phyloP scores from a whole-genome alignment of 2,113 vertebrate species.

The Sminthopsis crassicaudata region DNA sequence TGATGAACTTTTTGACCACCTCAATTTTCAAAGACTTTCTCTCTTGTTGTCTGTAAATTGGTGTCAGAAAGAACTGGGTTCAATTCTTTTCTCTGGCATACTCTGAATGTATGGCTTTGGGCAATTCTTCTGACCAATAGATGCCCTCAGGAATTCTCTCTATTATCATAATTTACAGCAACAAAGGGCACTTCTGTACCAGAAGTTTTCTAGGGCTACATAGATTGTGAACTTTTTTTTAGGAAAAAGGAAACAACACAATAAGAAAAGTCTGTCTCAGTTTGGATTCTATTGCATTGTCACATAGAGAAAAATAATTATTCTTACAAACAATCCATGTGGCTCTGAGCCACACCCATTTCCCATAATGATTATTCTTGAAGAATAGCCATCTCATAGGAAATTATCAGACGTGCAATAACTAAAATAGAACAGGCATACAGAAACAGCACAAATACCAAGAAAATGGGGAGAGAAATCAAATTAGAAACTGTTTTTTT shows the following conservation, averaged over 20 bases:
- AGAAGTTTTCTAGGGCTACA: neutral
- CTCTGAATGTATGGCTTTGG: neutral
- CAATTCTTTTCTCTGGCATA: neutral
- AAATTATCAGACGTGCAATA: conserved; percentile 67
- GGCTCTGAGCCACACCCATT: conserved; percentile 68
- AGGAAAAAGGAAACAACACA: conserved; percentile 77
- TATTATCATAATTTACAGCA: neutral
- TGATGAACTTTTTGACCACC: neutral
- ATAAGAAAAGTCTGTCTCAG: conserved; percentile 72
- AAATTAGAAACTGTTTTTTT: conserved; percentile 2
- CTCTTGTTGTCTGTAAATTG: neutral
- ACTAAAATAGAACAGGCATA: neutral
- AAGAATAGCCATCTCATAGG: conserved; percentile 40
- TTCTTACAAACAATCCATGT: conserved; percentile 64
- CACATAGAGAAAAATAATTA: conserved; percentile 69
- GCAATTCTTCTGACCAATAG: neutral
- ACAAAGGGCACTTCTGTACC: neutral
- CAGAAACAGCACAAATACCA: conserved; percentile 31
- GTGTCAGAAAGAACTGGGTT: neutral
- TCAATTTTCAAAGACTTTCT: neutral
- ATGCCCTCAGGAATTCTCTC: neutral
- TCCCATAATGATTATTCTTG: conserved; percentile 61
- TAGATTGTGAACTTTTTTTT: neutral
- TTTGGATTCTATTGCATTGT: conserved; percentile 75
- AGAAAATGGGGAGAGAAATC: neutral